phyloP scores from a whole-genome alignment of 2,888 invertebrate genomes.

The Mythimna pallens region DNA sequence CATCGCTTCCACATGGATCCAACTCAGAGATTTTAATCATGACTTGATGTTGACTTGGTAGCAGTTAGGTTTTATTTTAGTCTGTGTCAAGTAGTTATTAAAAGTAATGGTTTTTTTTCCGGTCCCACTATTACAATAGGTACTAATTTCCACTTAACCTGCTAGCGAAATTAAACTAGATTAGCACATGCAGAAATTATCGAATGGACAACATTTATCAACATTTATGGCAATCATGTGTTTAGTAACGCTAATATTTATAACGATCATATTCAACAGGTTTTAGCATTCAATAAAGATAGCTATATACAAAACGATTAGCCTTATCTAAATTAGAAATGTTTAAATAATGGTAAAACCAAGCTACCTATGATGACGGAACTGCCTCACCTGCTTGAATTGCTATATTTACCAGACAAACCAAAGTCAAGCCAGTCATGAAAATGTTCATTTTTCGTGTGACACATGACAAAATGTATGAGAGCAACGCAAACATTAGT shows the following conservation, averaged over 20 bases:
- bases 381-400: slow-evolving; percentile 68
- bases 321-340: slow-evolving; percentile 17
- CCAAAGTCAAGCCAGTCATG: slow-evolving; percentile 69
- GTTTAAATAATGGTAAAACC: slow-evolving; percentile 33
- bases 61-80: slow-evolving; percentile 20
- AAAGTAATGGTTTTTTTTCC: slow-evolving; percentile 40
- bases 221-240: slow-evolving; percentile 16
- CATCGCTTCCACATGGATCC: neutral
- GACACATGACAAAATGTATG: slow-evolving; percentile 70
- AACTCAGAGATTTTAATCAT: neutral
- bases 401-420: slow-evolving; percentile 65
- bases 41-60: neutral
- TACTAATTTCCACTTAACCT: slow-evolving; percentile 48
- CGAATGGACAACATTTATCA: slow-evolving; percentile 17
- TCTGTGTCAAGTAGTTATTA: slow-evolving; percentile 18
- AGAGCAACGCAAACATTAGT: slow-evolving; percentile 66
- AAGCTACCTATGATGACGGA: slow-evolving; percentile 43
- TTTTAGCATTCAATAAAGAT: slow-evolving; percentile 22
- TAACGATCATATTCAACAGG: slow-evolving; percentile 8
- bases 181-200: slow-evolving; percentile 21
- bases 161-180: slow-evolving; percentile 42
- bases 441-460: slow-evolving; percentile 65
- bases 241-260: slow-evolving; percentile 40
- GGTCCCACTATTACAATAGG: slow-evolving; percentile 39
- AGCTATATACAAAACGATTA: slow-evolving; percentile 11